Conservation (phyloP, 2,797 vertebrate genomes). For the Coluber constrictor region DNA sequence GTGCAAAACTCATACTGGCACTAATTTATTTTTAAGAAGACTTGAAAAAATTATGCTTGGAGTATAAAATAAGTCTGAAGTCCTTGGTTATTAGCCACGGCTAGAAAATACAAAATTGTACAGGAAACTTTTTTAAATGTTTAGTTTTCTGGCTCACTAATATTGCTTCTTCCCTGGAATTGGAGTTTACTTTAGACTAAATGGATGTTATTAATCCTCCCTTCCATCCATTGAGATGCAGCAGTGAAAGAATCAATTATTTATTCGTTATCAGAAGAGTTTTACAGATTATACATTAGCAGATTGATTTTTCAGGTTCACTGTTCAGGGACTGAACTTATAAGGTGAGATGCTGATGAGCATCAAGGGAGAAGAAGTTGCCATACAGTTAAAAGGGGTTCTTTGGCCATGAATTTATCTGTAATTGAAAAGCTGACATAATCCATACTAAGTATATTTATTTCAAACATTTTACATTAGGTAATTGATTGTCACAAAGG, state of each 20-base stretch:
- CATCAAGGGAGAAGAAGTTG: conserved; percentile 69
- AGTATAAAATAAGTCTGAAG: conserved; percentile 8
- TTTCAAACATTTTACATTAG: conserved; percentile 71
- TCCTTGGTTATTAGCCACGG: conserved; percentile 48
- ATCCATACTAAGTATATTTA: conserved; percentile 75
- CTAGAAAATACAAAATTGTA: conserved; percentile 57
- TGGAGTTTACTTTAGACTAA: conserved; percentile 55
- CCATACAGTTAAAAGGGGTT: conserved; percentile 76
- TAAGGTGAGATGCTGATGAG: conserved; percentile 73
- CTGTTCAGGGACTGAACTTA: conserved; percentile 64
- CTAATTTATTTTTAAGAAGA: conserved; percentile 14
- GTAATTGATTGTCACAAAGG: conserved; percentile 73
- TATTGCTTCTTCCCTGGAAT: conserved; percentile 53
- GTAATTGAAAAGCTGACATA: conserved; percentile 79
- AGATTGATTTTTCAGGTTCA: conserved; percentile 79
- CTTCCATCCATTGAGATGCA: conserved; percentile 71
- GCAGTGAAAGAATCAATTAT: conserved; percentile 81
- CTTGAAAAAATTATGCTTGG: neutral
- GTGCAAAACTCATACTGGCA: conserved; percentile 11
- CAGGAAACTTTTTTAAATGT: conserved; percentile 45
- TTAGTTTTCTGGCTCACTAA: conserved; percentile 55
- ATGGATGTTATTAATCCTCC: conserved; percentile 64
- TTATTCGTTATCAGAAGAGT: conserved; percentile 78
- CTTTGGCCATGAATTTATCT: conserved; percentile 71
- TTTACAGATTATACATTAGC: conserved; percentile 84